Conservation (phyloP, 2,888 invertebrate genomes). For the Julus scanicus region DNA sequence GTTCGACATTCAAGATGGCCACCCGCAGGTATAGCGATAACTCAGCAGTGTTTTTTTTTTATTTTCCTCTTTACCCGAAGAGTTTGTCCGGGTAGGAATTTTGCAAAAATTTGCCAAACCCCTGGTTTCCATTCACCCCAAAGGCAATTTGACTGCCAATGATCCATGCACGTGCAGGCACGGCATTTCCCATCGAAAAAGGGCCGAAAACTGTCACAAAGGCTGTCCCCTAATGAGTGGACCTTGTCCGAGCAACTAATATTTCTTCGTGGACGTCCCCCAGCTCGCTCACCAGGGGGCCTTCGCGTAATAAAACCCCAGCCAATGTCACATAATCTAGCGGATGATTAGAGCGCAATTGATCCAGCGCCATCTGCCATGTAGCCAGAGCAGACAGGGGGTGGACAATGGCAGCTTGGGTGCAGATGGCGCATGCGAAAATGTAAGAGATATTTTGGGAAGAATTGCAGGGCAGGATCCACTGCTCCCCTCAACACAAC, state of each 20-base stretch:
- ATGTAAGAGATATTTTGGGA: not conserved
- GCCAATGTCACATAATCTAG: slow-evolving; percentile 39
- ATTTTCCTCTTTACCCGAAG: not conserved
- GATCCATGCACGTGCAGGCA: slow-evolving; percentile 18
- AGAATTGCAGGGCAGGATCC: not conserved
- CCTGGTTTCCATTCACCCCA: not conserved
- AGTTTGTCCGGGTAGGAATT: not conserved
- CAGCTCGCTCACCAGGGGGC: slow-evolving; percentile 23
- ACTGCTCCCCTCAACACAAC: not conserved
- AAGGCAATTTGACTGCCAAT: not conserved
- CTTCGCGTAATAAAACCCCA: not conserved
- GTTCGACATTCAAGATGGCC: not conserved
- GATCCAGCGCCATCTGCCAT: slow-evolving; percentile 42
- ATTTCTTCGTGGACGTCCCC: slow-evolving; percentile 30
- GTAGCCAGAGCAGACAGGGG: not conserved
- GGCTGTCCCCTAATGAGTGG: slow-evolving; percentile 28
- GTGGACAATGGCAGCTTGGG: slow-evolving; percentile 30
- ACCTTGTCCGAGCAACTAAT: not conserved
- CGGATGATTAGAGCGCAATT: not conserved
- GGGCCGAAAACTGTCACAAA: slow-evolving; percentile 39
- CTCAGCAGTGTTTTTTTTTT: not conserved
- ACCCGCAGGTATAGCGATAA: slow-evolving; percentile 12
- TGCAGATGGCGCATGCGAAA: slow-evolving; percentile 32
- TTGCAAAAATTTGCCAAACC: not conserved
- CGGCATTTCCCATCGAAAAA: not conserved